Conservation (phyloP, 64 coral and sea anemone genomes). For the Cladopsammia gracilis region DNA sequence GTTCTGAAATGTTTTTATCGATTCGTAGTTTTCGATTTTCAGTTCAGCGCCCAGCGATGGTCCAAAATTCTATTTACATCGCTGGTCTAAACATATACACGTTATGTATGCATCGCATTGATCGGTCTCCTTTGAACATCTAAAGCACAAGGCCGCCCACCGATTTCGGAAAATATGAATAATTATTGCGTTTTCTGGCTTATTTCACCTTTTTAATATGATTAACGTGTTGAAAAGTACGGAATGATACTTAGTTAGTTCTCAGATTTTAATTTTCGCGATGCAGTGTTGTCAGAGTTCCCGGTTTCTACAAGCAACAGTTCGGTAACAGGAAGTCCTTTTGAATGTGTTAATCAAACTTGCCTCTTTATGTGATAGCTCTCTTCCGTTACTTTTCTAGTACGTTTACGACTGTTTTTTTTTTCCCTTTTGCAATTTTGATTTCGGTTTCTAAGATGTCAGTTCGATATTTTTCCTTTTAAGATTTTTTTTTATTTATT, state of each 20-base stretch:
- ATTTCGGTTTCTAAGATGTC: background rate
- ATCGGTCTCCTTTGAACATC: slow-evolving; percentile 79
- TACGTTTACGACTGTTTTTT: slow-evolving; percentile 10
- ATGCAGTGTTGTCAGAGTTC: background rate
- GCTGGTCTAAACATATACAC: slow-evolving; percentile 77
- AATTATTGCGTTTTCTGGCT: slow-evolving; percentile 38
- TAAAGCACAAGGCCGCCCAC: slow-evolving; percentile 40
- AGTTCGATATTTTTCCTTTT: background rate
- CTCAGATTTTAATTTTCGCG: background rate
- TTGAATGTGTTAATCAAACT: slow-evolving; percentile 88
- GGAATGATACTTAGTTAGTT: background rate
- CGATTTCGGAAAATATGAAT: slow-evolving; percentile 48
- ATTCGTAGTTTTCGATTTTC: background rate
- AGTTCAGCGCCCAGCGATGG: slow-evolving; percentile 18
- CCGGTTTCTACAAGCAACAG: slow-evolving; percentile 41
- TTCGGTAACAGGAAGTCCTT: slow-evolving; percentile 63
- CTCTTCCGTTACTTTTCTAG: slow-evolving; percentile 51
- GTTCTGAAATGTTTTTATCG: background rate
- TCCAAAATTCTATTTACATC: slow-evolving; percentile 70
- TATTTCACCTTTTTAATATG: slow-evolving; percentile 38
- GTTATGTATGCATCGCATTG: slow-evolving; percentile 44
- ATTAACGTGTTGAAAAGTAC: slow-evolving; percentile 42
- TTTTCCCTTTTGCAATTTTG: background rate
- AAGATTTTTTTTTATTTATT: background rate
- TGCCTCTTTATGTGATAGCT: slow-evolving; percentile 79